phyloP scores from a whole-genome alignment of 2,113 vertebrate species.

The Aspidoscelis tigris region DNA sequence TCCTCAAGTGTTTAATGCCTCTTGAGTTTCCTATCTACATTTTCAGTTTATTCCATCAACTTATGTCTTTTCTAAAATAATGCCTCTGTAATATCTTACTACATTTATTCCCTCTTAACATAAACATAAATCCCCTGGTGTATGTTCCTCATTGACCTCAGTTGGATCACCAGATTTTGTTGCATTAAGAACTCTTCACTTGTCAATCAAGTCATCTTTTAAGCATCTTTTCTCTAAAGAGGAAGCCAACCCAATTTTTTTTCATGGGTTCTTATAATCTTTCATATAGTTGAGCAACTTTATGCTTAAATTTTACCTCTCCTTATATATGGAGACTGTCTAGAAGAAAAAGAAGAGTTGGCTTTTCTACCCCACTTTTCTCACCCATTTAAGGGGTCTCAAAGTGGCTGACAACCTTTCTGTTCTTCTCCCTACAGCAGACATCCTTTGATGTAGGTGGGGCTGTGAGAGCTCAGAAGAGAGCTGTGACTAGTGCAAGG shows the following conservation, averaged over 20 bases:
- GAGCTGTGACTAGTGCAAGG: no score
- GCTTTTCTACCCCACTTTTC: no score
- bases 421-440: no score
- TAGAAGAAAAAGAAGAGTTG: neutral
- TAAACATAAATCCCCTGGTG: slow-evolving; percentile 61
- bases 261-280: slow-evolving; percentile 16
- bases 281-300: slow-evolving; percentile 16
- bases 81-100: slow-evolving; percentile 54
- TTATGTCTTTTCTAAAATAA: slow-evolving; percentile 50
- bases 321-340: neutral
- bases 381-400: no score
- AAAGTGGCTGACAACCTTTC: no score
- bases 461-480: no score
- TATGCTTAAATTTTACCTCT: slow-evolving; percentile 25
- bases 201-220: slow-evolving; percentile 52
- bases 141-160: slow-evolving; percentile 55
- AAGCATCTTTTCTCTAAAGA: slow-evolving; percentile 60
- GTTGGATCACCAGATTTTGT: slow-evolving; percentile 63
- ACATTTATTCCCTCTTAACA: slow-evolving; percentile 60
- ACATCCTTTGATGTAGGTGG: no score
- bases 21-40: slow-evolving; percentile 48
- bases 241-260: slow-evolving; percentile 34
- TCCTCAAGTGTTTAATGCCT: slow-evolving; percentile 60
- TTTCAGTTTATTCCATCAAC: slow-evolving; percentile 58
- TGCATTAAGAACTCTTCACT: slow-evolving; percentile 60